phyloP scores from a whole-genome alignment of 2,797 vertebrate genomes.

The Sciurus vulgaris region DNA sequence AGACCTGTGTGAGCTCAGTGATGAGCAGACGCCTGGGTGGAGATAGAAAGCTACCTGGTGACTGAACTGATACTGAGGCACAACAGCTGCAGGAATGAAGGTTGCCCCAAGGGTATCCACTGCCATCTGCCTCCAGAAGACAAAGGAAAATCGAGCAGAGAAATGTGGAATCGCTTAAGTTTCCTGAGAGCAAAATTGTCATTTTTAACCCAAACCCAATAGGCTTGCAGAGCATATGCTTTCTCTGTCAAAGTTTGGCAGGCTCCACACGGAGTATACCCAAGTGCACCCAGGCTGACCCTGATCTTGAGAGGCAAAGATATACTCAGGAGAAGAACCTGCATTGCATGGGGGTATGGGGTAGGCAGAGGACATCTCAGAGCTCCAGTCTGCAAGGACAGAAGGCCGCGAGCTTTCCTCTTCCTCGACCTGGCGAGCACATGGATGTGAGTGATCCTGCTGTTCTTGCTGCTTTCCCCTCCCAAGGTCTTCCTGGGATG shows the following conservation, averaged over 20 bases:
- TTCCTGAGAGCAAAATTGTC: background rate
- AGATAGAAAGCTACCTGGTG: background rate
- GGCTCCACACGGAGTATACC: background rate
- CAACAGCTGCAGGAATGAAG: no score
- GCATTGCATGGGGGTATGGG: accelerated
- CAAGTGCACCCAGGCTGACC: background rate
- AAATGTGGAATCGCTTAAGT: background rate
- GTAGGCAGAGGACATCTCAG: background rate
- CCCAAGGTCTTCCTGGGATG: background rate
- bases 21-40: no score
- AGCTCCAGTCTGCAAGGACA: background rate
- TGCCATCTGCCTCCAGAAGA: background rate
- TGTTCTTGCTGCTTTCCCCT: background rate
- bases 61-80: background rate
- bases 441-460: background rate
- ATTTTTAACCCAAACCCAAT: background rate
- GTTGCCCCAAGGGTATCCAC: background rate
- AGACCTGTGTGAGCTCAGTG: background rate
- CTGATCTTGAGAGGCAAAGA: background rate
- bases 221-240: accelerated
- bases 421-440: background rate
- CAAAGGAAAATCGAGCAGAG: background rate
- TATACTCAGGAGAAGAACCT: background rate
- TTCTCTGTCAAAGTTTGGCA: background rate
- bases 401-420: no score